Evolutionary conservation across 2,113 vertebrate species (phyloP), one percentile per base, ranked within the genome.

Genomic region (Orycteropus afer): DNA sequence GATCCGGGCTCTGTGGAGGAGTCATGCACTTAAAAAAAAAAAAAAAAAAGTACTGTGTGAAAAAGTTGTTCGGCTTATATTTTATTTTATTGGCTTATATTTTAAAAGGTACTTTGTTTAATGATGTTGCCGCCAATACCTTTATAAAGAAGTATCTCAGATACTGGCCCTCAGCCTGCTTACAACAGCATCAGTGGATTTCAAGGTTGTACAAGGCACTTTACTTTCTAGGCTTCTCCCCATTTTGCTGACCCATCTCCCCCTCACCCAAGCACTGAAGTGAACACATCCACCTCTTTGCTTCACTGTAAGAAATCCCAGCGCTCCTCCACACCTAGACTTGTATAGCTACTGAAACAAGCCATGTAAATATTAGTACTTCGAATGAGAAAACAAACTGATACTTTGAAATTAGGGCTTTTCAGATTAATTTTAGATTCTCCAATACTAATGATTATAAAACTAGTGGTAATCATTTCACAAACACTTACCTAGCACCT

Each of bases 1-100:
- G 99, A 96, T 99, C 99, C 3, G 99, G 99, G 97, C 99, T 99
- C 97, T 99, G 99, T 40, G 99, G 99, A 37, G 99, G 99, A 82
- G 99, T 99, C 99, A 99, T 99, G 92, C 99, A 99, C 99, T 99
- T 97, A 15, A 90, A 97, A 90, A 77, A 80, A 42, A 96, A 74
- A 92, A 85, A 55, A 95, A 40, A 20, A 5, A 51, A 86, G 20
- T 5, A n/a, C 40, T 2, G 12, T 1, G 22, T 90, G 55, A 95
- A 65, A 73, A 17, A 65, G 18, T 20, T 37, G 18, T 47, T 78
- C 63, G 12, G 65, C 59, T 71, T 79, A 40, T 27, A 82, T 45
- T 87, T 94, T 83, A 29, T n/a, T n/a, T n/a, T n/a, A n/a, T n/a
- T n/a, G 12, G 65, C 59, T 71, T 79, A 40, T 27, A 82, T 45